Conservation (phyloP, 2,113 vertebrate genomes). For the Prionailurus viverrinus region DNA sequence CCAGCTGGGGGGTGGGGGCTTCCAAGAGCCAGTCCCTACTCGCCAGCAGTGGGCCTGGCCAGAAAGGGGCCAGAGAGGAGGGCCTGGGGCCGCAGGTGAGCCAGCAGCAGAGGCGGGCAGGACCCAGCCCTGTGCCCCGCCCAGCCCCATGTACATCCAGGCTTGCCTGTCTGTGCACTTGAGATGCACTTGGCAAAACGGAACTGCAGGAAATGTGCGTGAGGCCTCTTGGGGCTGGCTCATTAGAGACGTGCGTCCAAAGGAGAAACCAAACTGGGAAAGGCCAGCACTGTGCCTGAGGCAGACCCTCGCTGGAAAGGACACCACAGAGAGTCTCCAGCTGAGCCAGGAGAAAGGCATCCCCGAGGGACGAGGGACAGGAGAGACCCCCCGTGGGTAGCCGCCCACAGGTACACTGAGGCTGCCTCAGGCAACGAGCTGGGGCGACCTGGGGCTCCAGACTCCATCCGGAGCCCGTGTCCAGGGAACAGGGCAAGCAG, state of each 20-base stretch:
- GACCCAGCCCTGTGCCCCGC: neutral
- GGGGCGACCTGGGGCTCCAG: too few relatives aligned
- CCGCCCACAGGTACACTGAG: neutral
- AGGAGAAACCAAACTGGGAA: rapidly evolving
- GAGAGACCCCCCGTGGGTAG: neutral
- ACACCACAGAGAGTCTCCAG: neutral
- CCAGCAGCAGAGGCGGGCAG: too few relatives aligned
- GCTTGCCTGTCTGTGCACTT: neutral
- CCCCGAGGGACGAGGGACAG: neutral
- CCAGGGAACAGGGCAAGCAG: neutral
- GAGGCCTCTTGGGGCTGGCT: neutral
- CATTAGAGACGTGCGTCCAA: neutral
- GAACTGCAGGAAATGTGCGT: neutral
- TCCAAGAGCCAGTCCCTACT: neutral
- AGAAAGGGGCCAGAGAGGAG: neutral
- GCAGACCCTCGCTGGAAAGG: neutral
- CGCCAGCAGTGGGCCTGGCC: neutral
- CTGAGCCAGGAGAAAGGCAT: neutral
- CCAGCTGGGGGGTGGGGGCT: neutral
- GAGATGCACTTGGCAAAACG: too few relatives aligned
- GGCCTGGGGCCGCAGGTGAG: neutral
- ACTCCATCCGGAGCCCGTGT: neutral
- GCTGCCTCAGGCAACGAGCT: neutral
- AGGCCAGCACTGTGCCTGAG: rapidly evolving
- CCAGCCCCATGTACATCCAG: too few relatives aligned